Conservation (phyloP, 2,797 vertebrate species). For the Sebastes oblongus region DNA sequence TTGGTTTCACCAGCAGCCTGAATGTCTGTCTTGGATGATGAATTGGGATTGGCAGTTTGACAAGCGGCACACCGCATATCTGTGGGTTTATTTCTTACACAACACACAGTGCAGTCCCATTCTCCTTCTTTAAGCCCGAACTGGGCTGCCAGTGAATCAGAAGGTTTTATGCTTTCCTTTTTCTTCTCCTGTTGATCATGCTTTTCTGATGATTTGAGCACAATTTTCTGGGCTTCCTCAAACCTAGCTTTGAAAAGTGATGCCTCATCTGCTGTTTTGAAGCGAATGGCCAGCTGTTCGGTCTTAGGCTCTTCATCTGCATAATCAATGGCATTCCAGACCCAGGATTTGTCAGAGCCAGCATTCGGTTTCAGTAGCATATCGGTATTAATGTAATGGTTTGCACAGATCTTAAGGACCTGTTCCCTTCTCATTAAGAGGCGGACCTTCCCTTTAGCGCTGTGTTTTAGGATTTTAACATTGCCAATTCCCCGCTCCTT, state of each 20-base stretch:
- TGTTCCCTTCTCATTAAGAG: constrained; percentile 98
- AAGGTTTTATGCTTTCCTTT: constrained; percentile 55
- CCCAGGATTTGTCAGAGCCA: constrained; percentile 95
- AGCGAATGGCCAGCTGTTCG: constrained; percentile 96
- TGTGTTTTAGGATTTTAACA: constrained; percentile 94
- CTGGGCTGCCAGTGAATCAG: constrained; percentile 69
- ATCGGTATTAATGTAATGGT: constrained; percentile 95
- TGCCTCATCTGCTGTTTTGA: constrained; percentile 96
- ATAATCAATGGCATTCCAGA: constrained; percentile 97
- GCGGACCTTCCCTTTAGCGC: constrained; percentile 92
- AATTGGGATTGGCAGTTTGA: constrained; percentile 79
- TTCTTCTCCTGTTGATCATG: constrained; percentile 66
- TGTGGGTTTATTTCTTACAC: constrained; percentile 82
- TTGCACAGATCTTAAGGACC: constrained; percentile 98
- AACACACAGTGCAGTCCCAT: constrained; percentile 89
- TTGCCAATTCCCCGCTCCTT: constrained; percentile 96
- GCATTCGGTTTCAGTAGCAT: constrained; percentile 93
- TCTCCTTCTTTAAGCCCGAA: constrained; percentile 86
- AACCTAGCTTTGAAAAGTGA: constrained; percentile 92
- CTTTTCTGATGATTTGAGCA: constrained; percentile 65
- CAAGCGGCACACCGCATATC: constrained; percentile 84
- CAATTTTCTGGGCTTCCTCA: constrained; percentile 88
- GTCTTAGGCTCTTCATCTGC: constrained; percentile 93
- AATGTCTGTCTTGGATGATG: constrained; percentile 56
- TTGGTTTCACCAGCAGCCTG: constrained; percentile 67